Evolutionary conservation across 1,140 invertebrate species (phyloP).

Genomic region (Cydia splendana): DNA sequence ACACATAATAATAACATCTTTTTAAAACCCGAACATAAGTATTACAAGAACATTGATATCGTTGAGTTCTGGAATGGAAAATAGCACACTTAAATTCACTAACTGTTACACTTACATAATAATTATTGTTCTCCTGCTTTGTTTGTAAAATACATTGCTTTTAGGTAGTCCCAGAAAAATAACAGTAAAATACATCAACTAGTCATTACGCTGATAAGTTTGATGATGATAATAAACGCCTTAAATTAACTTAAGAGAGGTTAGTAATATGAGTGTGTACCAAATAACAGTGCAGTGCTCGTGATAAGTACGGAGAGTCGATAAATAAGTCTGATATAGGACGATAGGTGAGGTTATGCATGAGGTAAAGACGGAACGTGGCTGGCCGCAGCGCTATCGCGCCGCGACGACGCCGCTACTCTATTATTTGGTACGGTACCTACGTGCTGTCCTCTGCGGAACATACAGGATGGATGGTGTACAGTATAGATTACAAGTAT

Average conservation of each 20-base stretch:
- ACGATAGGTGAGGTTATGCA: conserved; percentile 69
- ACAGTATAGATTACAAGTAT: conserved; percentile 50
- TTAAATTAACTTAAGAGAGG: conserved; percentile 72
- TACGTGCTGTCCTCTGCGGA: conserved; percentile 45
- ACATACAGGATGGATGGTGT: conserved; percentile 47
- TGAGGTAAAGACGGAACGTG: conserved; percentile 69
- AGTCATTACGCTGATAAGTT: conserved; percentile 72
- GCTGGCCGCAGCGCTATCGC: conserved; percentile 39
- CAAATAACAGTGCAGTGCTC: conserved; percentile 77
- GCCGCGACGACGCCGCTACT: conserved; percentile 26
- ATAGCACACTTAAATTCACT: conserved; percentile 80
- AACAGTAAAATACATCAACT: conserved; percentile 77
- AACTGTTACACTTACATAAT: conserved; percentile 80
- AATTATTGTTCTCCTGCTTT: conserved; percentile 80
- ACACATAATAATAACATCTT: conserved; percentile 78
- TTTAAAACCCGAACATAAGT: conserved; percentile 79
- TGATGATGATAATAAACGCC: conserved; percentile 67
- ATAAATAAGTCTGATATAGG: conserved; percentile 63
- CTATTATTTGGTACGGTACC: conserved; percentile 70
- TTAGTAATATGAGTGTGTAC: conserved; percentile 61
- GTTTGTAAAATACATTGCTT: conserved; percentile 79
- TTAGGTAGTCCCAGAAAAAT: conserved; percentile 77
- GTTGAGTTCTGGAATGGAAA: conserved; percentile 80
- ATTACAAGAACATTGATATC: conserved; percentile 79
- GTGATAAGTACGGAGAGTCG: conserved; percentile 71